Evolutionary conservation across 2,888 invertebrate genomes (phyloP).

Genomic region (Platerodrilus igneus): DNA sequence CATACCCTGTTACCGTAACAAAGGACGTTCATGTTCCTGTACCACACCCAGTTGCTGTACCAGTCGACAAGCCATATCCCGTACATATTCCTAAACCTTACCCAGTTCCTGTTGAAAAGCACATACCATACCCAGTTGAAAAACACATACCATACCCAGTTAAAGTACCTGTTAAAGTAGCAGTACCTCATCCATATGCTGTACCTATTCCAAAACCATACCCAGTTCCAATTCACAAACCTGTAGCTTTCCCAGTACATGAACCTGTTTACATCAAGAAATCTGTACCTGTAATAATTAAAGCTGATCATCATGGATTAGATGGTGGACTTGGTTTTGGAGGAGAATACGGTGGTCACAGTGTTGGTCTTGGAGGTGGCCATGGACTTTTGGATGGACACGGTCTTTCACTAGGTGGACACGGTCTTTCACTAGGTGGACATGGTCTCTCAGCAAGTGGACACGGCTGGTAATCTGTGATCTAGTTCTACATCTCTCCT

Average conservation of each 20-base stretch:
- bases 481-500: constrained; percentile 12
- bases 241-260: constrained; percentile 51
- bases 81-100: constrained; percentile 50
- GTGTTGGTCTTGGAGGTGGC: constrained; percentile 23
- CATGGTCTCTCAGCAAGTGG: constrained; percentile 23
- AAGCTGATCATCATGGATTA: constrained; percentile 30
- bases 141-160: constrained; percentile 50
- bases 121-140: constrained; percentile 53
- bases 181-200: constrained; percentile 41
- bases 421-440: constrained; percentile 23
- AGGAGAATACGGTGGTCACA: constrained; percentile 28
- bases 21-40: constrained; percentile 50
- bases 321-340: constrained; percentile 29
- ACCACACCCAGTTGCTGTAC: constrained; percentile 46
- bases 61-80: constrained; percentile 50
- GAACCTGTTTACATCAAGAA: constrained; percentile 52
- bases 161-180: constrained; percentile 46
- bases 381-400: constrained; percentile 25
- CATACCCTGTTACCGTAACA: constrained; percentile 52
- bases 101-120: constrained; percentile 51
- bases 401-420: constrained; percentile 18
- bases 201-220: constrained; percentile 42
- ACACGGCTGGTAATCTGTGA: constrained; percentile 21
- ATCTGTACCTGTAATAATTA: constrained; percentile 46
- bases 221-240: constrained; percentile 49